Conservation (phyloP, 2,888 invertebrate genomes). For the Leucania comma region DNA sequence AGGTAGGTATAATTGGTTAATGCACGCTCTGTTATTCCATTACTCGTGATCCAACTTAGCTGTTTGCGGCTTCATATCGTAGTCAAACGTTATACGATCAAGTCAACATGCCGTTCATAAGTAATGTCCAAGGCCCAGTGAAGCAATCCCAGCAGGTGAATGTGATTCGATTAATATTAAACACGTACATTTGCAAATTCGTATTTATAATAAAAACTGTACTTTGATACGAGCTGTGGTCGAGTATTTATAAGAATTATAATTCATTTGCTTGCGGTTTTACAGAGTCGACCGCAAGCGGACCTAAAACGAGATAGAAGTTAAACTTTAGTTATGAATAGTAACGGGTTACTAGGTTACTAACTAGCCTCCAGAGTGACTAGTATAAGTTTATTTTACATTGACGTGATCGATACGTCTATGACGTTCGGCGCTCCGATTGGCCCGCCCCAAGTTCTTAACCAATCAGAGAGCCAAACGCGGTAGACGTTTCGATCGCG, state of each 20-base stretch:
- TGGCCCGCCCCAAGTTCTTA: too few relatives aligned
- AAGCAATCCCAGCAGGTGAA: constrained; percentile 52
- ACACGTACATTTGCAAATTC: constrained; percentile 48
- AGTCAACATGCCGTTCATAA: constrained; percentile 42
- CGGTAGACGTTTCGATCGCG: too few relatives aligned
- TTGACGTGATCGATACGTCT: too few relatives aligned
- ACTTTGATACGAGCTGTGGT: constrained; percentile 14
- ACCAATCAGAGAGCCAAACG: too few relatives aligned
- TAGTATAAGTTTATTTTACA: too few relatives aligned
- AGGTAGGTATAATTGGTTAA: constrained; percentile 16
- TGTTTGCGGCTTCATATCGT: constrained; percentile 33
- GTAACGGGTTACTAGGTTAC: constrained; percentile 16
- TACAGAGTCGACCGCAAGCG: constrained; percentile 20
- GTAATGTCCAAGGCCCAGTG: constrained; percentile 56
- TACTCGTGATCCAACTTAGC: constrained; percentile 32
- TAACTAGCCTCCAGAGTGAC: too few relatives aligned
- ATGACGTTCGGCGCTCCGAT: too few relatives aligned
- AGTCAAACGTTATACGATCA: constrained; percentile 48
- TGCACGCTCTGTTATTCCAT: constrained; percentile 28
- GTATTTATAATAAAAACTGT: constrained; percentile 43
- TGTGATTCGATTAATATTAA: constrained; percentile 54
- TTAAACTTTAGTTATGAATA: constrained; percentile 18
- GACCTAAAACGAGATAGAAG: constrained; percentile 28
- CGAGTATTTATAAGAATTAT: constrained; percentile 36
- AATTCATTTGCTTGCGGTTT: constrained; percentile 31